Evolutionary conservation across 1,140 invertebrate species (phyloP).

Genomic region (Drosophila hydei): DNA sequence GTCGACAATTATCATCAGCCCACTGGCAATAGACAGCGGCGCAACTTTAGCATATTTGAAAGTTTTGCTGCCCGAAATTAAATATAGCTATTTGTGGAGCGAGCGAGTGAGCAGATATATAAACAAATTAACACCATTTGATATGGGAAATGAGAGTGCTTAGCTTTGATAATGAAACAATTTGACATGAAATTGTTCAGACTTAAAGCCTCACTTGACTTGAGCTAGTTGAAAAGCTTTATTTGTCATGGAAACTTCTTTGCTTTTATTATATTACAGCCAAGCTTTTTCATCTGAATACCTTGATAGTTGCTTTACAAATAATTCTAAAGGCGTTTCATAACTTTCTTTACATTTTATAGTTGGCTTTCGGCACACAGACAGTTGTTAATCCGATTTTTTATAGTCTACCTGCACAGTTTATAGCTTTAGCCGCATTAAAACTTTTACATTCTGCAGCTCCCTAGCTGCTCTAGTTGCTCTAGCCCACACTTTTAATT

Average conservation of each 20-base stretch:
- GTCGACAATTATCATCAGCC: conserved; percentile 71
- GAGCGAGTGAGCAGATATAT: conserved; percentile 11
- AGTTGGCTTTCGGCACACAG: neutral
- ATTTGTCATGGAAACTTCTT: too few species aligned
- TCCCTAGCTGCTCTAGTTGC: conserved; percentile 14
- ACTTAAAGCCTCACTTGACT: too few species aligned
- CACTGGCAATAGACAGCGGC: conserved; percentile 34
- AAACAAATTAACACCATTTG: conserved; percentile 63
- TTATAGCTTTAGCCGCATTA: conserved; percentile 42
- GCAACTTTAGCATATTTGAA: conserved; percentile 67
- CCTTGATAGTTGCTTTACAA: neutral
- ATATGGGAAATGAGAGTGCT: neutral
- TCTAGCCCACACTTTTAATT: conserved; percentile 57
- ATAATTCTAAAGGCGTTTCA: neutral
- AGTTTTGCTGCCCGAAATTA: conserved; percentile 63
- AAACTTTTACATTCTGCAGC: conserved; percentile 42
- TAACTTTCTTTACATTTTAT: neutral
- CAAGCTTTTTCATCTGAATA: neutral
- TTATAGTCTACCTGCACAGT: conserved; percentile 30
- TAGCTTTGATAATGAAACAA: neutral
- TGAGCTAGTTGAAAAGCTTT: too few species aligned
- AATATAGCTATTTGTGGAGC: conserved; percentile 56
- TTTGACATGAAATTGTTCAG: neutral
- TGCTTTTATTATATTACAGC: neutral
- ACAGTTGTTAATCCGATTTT: conserved; percentile 19